Percentiles rank a stretch among this genome's conserved stretches.
Evolutionary conservation across 2,113 vertebrate species (phyloP).

Genomic region (Micronycteris hirsuta): DNA sequence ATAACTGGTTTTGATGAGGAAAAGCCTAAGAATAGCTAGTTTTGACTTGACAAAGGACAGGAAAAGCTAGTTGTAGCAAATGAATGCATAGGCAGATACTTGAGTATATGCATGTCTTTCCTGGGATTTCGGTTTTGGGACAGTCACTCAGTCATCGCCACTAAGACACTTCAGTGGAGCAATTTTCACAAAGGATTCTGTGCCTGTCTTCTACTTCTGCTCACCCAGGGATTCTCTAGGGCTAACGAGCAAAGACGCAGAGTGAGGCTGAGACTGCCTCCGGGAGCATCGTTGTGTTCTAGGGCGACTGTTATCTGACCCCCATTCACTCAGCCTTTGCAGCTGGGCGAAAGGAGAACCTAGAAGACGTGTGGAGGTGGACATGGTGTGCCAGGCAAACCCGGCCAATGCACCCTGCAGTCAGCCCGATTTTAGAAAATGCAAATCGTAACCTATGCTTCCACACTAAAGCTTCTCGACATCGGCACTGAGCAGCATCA

Average conservation of each 20-base stretch:
- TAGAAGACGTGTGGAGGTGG: not conserved
- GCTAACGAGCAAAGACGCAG: not conserved
- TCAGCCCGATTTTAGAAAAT: not conserved
- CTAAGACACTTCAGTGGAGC: not conserved
- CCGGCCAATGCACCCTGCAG: not conserved
- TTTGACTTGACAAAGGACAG: slow-evolving; percentile 40
- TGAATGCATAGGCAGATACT: not conserved
- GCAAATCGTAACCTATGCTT: not conserved
- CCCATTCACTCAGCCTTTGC: not conserved
- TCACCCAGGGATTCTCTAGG: not conserved
- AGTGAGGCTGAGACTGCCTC: not conserved
- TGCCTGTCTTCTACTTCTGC: not conserved
- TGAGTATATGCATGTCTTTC: not conserved
- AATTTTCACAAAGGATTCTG: not conserved
- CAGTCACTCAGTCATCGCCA: not conserved
- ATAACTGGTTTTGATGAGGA: slow-evolving; percentile 59
- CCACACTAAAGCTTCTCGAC: not conserved
- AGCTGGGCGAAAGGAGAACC: not conserved
- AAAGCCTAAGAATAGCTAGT: slow-evolving; percentile 12
- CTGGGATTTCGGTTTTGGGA: not conserved
- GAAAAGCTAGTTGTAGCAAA: slow-evolving; percentile 20
- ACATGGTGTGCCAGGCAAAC: not conserved
- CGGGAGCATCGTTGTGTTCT: not conserved
- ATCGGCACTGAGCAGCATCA: not conserved
- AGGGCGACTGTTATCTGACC: not conserved